phyloP scores from a whole-genome alignment of 2,797 vertebrate genomes.

The Typhlichthys subterraneus region DNA sequence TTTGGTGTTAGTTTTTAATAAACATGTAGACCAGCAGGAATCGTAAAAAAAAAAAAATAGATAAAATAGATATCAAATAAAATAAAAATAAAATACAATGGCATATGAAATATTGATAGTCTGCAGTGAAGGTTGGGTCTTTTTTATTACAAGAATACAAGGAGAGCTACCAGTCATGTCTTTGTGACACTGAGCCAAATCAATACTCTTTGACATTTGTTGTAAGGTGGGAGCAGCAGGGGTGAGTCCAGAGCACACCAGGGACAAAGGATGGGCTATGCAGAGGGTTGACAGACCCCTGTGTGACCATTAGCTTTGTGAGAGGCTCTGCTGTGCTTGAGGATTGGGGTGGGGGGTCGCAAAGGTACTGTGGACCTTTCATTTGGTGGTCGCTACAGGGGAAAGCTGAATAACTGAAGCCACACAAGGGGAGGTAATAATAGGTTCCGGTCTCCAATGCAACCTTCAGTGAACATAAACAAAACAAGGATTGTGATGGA shows the following conservation, averaged over 20 bases:
- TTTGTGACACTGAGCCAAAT: slow-evolving; percentile 75
- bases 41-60: slow-evolving; percentile 15
- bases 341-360: slow-evolving; percentile 52
- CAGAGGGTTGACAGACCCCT: slow-evolving; percentile 65
- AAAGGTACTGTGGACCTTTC: slow-evolving; percentile 55
- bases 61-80: slow-evolving; percentile 11
- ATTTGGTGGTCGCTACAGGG: slow-evolving; percentile 61
- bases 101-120: slow-evolving; percentile 56
- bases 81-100: slow-evolving; percentile 15
- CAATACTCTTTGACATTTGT: slow-evolving; percentile 83
- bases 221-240: slow-evolving; percentile 72
- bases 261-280: slow-evolving; percentile 70
- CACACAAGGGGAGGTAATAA: slow-evolving; percentile 50
- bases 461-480: slow-evolving; percentile 50
- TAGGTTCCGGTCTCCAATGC: slow-evolving; percentile 48
- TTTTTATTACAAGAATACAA: slow-evolving; percentile 67
- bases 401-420: slow-evolving; percentile 58
- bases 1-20: slow-evolving; percentile 5
- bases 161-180: slow-evolving; percentile 62
- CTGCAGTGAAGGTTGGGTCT: slow-evolving; percentile 59
- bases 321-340: slow-evolving; percentile 59
- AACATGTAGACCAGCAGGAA: slow-evolving; percentile 8
- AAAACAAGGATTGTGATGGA: slow-evolving; percentile 49
- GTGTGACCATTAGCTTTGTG: slow-evolving; percentile 76
- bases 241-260: slow-evolving; percentile 50